Conservation (phyloP, 2,888 invertebrate genomes). For the Thecocarcelia acutangulata region DNA sequence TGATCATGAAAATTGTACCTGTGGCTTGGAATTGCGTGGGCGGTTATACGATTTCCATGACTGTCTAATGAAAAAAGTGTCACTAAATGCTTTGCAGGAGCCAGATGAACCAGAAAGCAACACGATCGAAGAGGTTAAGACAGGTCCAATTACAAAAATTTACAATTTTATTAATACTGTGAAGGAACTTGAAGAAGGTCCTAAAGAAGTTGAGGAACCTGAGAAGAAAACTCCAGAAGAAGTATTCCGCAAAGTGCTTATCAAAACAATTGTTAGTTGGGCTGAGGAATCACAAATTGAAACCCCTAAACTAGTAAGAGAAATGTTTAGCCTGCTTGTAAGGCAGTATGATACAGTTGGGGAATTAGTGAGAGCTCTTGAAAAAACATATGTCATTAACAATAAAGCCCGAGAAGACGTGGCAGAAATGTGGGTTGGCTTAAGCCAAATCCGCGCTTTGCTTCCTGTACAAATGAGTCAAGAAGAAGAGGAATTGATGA, state of each 20-base stretch:
- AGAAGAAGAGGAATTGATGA: constrained; percentile 98
- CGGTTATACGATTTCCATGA: constrained; percentile 91
- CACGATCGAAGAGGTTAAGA: constrained; percentile 84
- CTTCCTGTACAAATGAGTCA: constrained; percentile 99
- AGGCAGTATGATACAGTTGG: constrained; percentile 98
- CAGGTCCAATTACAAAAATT: constrained; percentile 89
- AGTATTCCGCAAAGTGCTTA: constrained; percentile 94
- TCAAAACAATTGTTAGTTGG: constrained; percentile 96
- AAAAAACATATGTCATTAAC: constrained; percentile 98
- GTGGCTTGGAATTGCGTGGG: constrained; percentile 92
- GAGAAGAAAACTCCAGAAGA: constrained; percentile 93
- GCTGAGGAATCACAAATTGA: constrained; percentile 98
- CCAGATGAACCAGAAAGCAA: constrained; percentile 84
- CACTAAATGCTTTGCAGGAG: constrained; percentile 90
- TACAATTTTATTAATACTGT: constrained; percentile 94
- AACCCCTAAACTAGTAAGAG: constrained; percentile 95
- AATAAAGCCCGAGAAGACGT: constrained; percentile 95
- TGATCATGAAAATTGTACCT: constrained; percentile 93
- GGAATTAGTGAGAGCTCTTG: constrained; percentile 94
- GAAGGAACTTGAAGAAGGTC: constrained; percentile 92
- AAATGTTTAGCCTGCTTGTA: constrained; percentile 98
- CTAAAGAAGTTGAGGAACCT: constrained; percentile 88
- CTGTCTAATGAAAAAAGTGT: constrained; percentile 90
- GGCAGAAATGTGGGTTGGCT: constrained; percentile 96
- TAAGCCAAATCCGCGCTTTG: constrained; percentile 96